Base-by-base conservation (phyloP, 2,113 vertebrate species). In the Tupaia chinensis region DNA sequence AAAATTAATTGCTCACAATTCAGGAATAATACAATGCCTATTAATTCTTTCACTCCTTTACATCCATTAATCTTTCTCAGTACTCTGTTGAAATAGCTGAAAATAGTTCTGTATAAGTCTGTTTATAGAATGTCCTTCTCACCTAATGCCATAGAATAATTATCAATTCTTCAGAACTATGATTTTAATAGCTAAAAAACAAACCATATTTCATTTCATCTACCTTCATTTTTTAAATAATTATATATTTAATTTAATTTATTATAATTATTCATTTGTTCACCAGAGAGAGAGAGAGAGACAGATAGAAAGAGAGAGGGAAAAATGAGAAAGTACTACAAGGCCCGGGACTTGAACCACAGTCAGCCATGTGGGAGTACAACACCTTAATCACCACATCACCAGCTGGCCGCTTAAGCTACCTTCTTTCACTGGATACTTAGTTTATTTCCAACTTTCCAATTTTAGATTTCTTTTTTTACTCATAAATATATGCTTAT, bases 1-100 rank as follows among this genome's bases (percentile, higher is more conserved):
- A 91, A 95, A 96, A 34, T 65, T 56, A 90, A 93, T 90, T 73
- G 25, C 80, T 95, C 81, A 65, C 65, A 81, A 89, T 79, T 93
- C 88, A 93, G 77, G 76, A 80, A 85, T 10, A 87, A 60, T 68
- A 74, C 54, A 73, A 90, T 69, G 27, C 73, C 91, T 89, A 58
- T 89, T 90, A 89, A 90, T 65, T 25, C 58, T 89, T 89, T 87
- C 34, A 32, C 60, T 85, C 44, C 16, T 82, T 63, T 91, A 78
- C 68, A 81, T 63, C 34, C 65, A 86, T 92, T 87, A 72, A 81
- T 70, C 68, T 56, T 82, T 87, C 85, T 73, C 77, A 95, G 34
- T 70, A 68, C 65, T 90, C 54, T 76, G 77, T 73, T 92, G 93
- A 74, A 53, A 65, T 81, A 92, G 93, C 25, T 56, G 20, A 95